Base-by-base conservation (phyloP, 2,797 vertebrate species). In the Halcyon badia region DNA sequence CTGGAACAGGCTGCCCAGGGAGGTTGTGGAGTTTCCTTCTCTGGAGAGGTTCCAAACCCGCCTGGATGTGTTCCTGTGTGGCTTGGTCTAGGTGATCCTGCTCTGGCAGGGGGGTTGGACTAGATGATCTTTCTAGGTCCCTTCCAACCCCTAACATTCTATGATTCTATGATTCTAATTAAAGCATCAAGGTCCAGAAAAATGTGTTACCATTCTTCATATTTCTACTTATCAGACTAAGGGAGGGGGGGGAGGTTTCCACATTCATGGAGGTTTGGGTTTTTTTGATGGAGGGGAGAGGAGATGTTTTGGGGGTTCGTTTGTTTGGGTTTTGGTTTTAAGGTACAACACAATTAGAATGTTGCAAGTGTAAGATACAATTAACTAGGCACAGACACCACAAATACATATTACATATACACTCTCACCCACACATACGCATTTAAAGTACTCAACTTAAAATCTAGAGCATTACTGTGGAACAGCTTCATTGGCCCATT, bases 371-470 rank as follows among this genome's bases (percentile, higher is more conserved):
- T n/a, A 83, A 86, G 48, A 79, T 87, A 69, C 31, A 87, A 68
- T 57, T 95, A 87, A 70, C n/a, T 37, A 89, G 83, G 84, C 83
- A 80, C 51, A 95, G 90, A 95, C 83, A 95, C 77, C 88, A 81
- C 85, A 94, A 92, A 82, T 46, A 54, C 37, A 15, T 31, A 62
- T 69, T 88, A 72, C 46, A 81, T 33, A 51, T 5, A 75, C 52
- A 72, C 90, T 91, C 65, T 93, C 94, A 91, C 69, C 85, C 94
- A 95, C 90, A 83, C 49, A 69, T 22, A 79, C 6, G 49, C 80
- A 90, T 92, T 76, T 82, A 79, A 81, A 91, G 46, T 24, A 70
- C 49, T 37, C 28, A 17, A 19, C 51, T 89, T 70, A 76, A 88
- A 83, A 81, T 44, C 39, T 9, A 66, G 58, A 72, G 20, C 41